Base-by-base conservation (phyloP, 1,140 invertebrate species). In the Drosophila orosa region DNA sequence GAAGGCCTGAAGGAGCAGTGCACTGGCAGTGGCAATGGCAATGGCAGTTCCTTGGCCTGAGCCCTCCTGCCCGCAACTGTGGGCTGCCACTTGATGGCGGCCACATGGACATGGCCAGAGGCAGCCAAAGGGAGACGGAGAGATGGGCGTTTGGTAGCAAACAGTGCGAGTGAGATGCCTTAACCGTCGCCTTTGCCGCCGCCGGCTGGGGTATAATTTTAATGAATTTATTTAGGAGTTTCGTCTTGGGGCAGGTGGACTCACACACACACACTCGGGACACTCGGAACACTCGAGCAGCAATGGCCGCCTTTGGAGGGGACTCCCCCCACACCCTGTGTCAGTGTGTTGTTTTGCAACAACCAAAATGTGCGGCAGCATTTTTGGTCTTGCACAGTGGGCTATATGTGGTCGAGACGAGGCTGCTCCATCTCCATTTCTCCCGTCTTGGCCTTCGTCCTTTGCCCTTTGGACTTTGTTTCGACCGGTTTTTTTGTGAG, bases 331-430 rank as follows among this genome's bases (percentile, higher is more conserved):
- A 1, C 19, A 25, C 15, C 48, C 39, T 3, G 48, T 52, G 61
- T 78, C 73, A 85, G 72, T 76, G 72, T 76, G 74, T 87, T 83
- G 83, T 89, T 87, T 87, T 83, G 72, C 68, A 79, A 73, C 82
- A 78, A 90, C 86, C 86, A 86, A 90, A 90, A 91, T 91, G 89
- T 89, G 89, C 89, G 89, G 89, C 86, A 90, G 84, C 86, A 80
- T 86, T 86, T 87, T 86, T 82, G 86, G 87, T 86, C 86, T 77
- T 86, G 81, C 85, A 90, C 72, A 90, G 81, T 87, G 78, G 86
- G 85, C 85, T 90, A 90, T 90, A 90, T 84, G 86, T 86, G 86
- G 86, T 90, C 68, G 45, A 63, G 60, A 54, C 44, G 52, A 52
- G 65, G 72, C 62, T 52, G 13, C 58, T 35, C 3, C 29, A 39